A percentile compares a stretch with the other conserved stretches of the same genome.
phyloP scores from a whole-genome alignment of 2,888 invertebrate genomes.

The Bimastos eiseni region DNA sequence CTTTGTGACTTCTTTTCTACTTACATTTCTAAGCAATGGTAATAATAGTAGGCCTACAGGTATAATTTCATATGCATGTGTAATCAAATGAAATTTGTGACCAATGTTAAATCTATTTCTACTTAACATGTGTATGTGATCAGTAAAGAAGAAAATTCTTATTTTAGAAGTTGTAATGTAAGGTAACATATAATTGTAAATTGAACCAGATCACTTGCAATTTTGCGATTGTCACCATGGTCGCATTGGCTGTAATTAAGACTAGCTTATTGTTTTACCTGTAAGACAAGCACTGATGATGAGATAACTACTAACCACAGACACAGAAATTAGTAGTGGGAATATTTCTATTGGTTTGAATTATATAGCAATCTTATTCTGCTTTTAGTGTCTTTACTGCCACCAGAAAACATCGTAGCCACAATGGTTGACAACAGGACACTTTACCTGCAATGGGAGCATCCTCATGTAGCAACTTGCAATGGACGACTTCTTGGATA shows the following conservation, averaged over 20 bases:
- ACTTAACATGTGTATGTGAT: no score
- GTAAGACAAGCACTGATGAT: background rate
- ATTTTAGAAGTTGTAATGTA: background rate
- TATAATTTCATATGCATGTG: no score
- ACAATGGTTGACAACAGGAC: slow-evolving; percentile 81
- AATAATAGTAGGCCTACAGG: no score
- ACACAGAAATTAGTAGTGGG: background rate
- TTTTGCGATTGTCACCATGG: background rate
- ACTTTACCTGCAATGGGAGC: slow-evolving; percentile 80
- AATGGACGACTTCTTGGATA: slow-evolving; percentile 85
- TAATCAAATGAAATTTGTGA: no score
- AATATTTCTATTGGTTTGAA: background rate
- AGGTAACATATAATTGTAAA: background rate
- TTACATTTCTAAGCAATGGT: background rate
- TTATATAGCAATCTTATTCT: background rate
- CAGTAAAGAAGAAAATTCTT: background rate
- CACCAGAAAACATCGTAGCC: slow-evolving; percentile 78
- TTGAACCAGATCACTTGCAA: background rate
- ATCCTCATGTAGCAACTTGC: slow-evolving; percentile 75
- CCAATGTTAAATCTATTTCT: no score
- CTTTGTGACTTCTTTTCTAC: background rate
- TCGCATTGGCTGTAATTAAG: background rate
- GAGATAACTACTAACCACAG: background rate
- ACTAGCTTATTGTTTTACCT: background rate
- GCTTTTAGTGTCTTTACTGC: slow-evolving; percentile 72